Percentiles rank a stretch among this genome's conserved stretches.
These are phyloP conservation scores for Mionectes macconnelli DNA, from an alignment of 2,113 vertebrate genomes.

Conservation along the genomic window DNA sequence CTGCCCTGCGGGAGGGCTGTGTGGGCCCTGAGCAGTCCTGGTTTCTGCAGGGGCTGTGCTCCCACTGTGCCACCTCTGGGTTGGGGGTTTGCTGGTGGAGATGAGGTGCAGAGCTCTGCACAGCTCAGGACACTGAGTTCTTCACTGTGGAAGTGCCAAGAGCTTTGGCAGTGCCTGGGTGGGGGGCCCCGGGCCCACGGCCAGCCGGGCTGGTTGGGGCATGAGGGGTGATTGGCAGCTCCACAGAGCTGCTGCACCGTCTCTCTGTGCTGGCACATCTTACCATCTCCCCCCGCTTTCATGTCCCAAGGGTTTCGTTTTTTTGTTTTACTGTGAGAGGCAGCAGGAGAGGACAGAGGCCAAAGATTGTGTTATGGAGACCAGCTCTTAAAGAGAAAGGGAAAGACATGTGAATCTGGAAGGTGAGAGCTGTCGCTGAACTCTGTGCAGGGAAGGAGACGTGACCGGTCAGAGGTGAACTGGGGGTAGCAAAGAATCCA, in stretches of 20 bases:
- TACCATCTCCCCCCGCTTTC: neutral
- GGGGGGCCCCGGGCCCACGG: neutral
- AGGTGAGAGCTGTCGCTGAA: neutral
- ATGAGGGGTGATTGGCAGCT: neutral
- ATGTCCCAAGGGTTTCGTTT: neutral
- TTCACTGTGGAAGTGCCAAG: neutral
- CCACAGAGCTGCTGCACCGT: fast-evolving
- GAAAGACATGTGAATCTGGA: neutral
- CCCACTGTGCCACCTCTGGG: neutral
- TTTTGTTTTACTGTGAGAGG: neutral
- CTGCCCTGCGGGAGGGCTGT: neutral
- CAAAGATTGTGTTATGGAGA: neutral
- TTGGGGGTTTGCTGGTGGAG: neutral
- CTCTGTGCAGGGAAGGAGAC: neutral
- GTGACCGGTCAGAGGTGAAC: neutral
- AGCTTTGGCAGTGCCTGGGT: neutral
- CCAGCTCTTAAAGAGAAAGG: neutral
- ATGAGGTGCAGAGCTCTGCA: neutral
- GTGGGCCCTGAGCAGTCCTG: neutral
- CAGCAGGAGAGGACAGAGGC: neutral
- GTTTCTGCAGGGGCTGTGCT: neutral
- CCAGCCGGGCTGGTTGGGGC: neutral
- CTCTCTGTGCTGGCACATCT: neutral
- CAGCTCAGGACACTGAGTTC: neutral
- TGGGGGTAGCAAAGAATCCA: neutral